A percentile compares a stretch with the other conserved stretches of the same genome.
Conservation (phyloP, 2,113 vertebrate species). For the Brachyhypopomus gauderio region DNA sequence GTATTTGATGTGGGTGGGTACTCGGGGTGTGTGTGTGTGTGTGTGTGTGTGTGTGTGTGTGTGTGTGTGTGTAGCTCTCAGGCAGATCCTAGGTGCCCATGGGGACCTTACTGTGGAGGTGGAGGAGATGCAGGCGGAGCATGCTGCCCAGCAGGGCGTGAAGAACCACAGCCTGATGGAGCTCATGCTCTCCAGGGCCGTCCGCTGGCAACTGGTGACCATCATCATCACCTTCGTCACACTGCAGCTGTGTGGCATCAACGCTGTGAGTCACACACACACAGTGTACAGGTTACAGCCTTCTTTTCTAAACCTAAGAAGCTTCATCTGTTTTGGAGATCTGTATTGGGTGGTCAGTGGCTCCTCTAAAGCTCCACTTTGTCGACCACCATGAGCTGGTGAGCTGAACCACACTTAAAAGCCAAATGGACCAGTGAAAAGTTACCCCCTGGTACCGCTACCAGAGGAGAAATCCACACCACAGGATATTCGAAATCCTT, state of each 20-base stretch:
- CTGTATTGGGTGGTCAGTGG: too few species aligned
- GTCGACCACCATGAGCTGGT: too few species aligned
- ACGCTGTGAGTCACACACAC: slow-evolving; percentile 71
- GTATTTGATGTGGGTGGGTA: not conserved
- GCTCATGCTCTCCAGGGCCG: slow-evolving; percentile 65
- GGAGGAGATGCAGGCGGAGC: slow-evolving; percentile 79
- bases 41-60: slow-evolving; percentile 1
- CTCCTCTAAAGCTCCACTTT: too few species aligned
- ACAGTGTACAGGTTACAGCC: not conserved
- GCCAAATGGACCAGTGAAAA: too few species aligned
- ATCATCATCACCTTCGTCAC: slow-evolving; percentile 63
- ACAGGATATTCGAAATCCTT: too few species aligned
- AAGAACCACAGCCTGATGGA: slow-evolving; percentile 65
- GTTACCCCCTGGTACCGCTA: too few species aligned
- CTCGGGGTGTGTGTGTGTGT: not conserved
- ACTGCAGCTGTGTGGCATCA: slow-evolving; percentile 82
- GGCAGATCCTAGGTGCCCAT: slow-evolving; percentile 74
- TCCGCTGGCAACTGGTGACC: slow-evolving; percentile 76
- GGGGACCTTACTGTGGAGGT: slow-evolving; percentile 72
- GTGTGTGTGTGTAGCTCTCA: slow-evolving; percentile 69
- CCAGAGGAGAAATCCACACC: too few species aligned
- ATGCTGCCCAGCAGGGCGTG: slow-evolving; percentile 63
- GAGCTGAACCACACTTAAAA: too few species aligned
- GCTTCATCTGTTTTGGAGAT: too few species aligned
- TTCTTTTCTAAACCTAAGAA: too few species aligned